Evolutionary conservation across 1,140 invertebrate genomes (phyloP).

Genomic region (Macrocentrus cingulum): DNA sequence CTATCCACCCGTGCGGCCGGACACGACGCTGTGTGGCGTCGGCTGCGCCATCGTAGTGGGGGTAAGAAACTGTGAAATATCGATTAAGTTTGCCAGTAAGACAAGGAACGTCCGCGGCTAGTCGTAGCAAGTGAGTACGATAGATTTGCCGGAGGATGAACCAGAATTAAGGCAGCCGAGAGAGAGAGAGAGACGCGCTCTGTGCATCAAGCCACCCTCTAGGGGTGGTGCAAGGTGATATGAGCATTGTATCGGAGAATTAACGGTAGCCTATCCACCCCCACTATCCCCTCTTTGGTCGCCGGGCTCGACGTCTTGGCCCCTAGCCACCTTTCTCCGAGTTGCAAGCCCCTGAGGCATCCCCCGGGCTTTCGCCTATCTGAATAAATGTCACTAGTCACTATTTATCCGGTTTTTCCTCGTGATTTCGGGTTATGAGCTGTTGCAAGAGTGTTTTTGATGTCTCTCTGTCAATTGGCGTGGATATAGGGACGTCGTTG

Average conservation of each 20-base stretch:
- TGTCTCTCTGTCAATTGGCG: no score
- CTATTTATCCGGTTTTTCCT: constrained; percentile 20
- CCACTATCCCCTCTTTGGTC: constrained; percentile 18
- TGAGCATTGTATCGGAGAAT: constrained; percentile 62
- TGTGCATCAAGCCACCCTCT: no score
- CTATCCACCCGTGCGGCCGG: constrained; percentile 49
- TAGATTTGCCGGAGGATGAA: constrained; percentile 18
- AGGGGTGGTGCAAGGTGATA: constrained; percentile 55
- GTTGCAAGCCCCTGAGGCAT: constrained; percentile 6
- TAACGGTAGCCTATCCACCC: constrained; percentile 50
- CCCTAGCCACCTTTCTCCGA: constrained; percentile 30
- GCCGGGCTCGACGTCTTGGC: constrained; percentile 31
- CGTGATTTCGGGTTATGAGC: constrained; percentile 32
- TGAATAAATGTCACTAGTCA: constrained; percentile 19
- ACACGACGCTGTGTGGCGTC: constrained; percentile 42
- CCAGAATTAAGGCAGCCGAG: constrained; percentile 26
- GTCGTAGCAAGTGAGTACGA: constrained; percentile 27
- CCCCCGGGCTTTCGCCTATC: constrained; percentile 20
- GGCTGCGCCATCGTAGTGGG: constrained; percentile 37
- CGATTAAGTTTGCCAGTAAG: constrained; percentile 61
- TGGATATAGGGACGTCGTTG: no score
- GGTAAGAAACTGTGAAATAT: constrained; percentile 62
- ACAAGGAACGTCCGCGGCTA: constrained; percentile 58
- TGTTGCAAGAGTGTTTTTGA: no score
- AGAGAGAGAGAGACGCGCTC: constrained; percentile 38